A percentile compares a stretch with the other conserved stretches of the same genome.
Conservation (phyloP, 2,888 invertebrate genomes). For the Rhogogaster chlorosoma region DNA sequence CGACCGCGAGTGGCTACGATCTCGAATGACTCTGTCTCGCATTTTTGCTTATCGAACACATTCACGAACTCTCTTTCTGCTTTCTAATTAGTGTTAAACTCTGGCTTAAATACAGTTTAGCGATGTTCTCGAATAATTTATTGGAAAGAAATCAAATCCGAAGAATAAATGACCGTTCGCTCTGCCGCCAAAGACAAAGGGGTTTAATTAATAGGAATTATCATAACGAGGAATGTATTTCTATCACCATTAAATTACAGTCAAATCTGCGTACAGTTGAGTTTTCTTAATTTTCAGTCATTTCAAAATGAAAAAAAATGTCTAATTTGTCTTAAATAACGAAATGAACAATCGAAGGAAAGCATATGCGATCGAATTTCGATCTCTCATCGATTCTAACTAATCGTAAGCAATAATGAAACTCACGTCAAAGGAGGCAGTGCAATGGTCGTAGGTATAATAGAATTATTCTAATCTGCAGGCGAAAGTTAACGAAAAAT, state of each 20-base stretch:
- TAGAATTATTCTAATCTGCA: conserved; percentile 22
- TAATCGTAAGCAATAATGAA: neutral
- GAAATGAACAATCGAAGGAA: neutral
- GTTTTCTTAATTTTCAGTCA: neutral
- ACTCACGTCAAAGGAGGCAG: neutral
- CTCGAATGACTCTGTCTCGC: conserved; percentile 36
- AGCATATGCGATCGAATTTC: neutral
- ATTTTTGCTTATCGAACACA: conserved; percentile 50
- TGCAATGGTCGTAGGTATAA: neutral
- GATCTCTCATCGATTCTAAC: neutral
- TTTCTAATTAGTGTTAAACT: conserved; percentile 28
- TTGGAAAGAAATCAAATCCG: neutral
- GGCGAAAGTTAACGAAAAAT: conserved; percentile 1
- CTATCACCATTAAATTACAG: neutral
- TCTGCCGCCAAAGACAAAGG: neutral
- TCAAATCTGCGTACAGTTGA: neutral
- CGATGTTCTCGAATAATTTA: conserved; percentile 29
- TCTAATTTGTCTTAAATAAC: neutral
- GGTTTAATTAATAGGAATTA: neutral
- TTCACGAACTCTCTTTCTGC: conserved; percentile 43
- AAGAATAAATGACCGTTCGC: neutral
- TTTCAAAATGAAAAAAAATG: neutral
- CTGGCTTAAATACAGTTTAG: conserved; percentile 8
- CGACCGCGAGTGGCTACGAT: conserved; percentile 26
- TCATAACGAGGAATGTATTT: neutral